phyloP scores from a whole-genome alignment of 2,888 invertebrate species.

The Furcula furcula region DNA sequence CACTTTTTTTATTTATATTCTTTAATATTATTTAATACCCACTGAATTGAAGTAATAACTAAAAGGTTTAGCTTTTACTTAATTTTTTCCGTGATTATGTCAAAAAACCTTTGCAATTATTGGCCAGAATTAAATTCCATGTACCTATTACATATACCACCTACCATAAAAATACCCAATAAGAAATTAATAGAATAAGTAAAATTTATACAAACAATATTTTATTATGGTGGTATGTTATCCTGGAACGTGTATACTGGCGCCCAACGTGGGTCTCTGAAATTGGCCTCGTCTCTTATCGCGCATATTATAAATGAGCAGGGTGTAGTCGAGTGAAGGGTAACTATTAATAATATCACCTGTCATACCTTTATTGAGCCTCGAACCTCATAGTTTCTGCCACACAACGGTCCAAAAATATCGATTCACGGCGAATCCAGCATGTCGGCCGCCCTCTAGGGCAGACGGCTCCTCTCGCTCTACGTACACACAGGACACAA shows the following conservation, averaged over 20 bases:
- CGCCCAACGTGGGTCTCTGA: conserved; percentile 48
- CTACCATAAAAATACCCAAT: too few relatives aligned
- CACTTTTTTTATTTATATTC: too few relatives aligned
- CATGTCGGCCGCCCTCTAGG: conserved; percentile 79
- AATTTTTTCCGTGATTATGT: too few relatives aligned
- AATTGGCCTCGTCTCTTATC: conserved; percentile 18
- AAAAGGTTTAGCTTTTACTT: too few relatives aligned
- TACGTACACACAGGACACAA: conserved; percentile 78
- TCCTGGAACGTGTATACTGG: conserved; percentile 26
- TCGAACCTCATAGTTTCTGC: conserved; percentile 74
- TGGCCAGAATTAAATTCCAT: too few relatives aligned
- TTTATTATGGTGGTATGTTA: too few relatives aligned
- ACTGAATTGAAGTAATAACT: too few relatives aligned
- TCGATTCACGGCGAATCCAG: conserved; percentile 80
- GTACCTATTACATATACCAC: too few relatives aligned
- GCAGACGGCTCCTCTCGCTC: conserved; percentile 76
- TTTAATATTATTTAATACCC: too few relatives aligned
- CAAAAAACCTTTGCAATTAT: too few relatives aligned
- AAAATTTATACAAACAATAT: too few relatives aligned
- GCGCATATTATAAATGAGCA: conserved; percentile 11
- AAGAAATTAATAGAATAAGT: too few relatives aligned
- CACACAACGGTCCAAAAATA: conserved; percentile 77
- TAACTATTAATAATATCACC: conserved; percentile 55
- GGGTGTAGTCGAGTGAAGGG: conserved; percentile 28
- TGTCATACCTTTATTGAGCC: conserved; percentile 75